Percentiles rank a stretch among this genome's conserved stretches.
Conservation (phyloP, 64 coral and sea anemone species). For the Exaiptasia diaphana region DNA sequence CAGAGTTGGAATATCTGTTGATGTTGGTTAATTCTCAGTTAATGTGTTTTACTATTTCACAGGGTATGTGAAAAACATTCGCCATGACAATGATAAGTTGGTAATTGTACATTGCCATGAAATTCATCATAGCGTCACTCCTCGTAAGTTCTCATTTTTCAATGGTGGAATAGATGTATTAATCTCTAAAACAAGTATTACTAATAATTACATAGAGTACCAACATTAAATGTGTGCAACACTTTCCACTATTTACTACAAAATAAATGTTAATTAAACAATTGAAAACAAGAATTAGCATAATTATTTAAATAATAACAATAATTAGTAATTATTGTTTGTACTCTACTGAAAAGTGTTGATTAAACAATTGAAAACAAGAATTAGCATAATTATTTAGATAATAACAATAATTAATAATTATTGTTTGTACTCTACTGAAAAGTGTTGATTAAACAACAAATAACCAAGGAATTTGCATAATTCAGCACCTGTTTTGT, state of each 20-base stretch:
- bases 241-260: background rate
- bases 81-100: background rate
- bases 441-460: background rate
- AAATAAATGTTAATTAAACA: background rate
- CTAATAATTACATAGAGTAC: background rate
- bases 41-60: background rate
- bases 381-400: too few relatives aligned
- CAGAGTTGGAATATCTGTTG: background rate
- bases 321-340: too few relatives aligned
- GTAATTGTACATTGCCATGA: constrained; percentile 18
- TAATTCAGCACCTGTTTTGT: too few relatives aligned
- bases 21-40: background rate
- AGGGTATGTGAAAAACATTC: constrained; percentile 22
- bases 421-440: too few relatives aligned
- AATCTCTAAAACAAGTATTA: background rate
- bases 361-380: background rate
- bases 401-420: too few relatives aligned
- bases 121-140: background rate
- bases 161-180: background rate
- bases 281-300: too few relatives aligned
- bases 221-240: background rate
- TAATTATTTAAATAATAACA: too few relatives aligned
- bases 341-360: too few relatives aligned
- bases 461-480: too few relatives aligned
- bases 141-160: background rate